Conservation (phyloP, 1,140 invertebrate genomes). For the Drosophila mauritiana region DNA sequence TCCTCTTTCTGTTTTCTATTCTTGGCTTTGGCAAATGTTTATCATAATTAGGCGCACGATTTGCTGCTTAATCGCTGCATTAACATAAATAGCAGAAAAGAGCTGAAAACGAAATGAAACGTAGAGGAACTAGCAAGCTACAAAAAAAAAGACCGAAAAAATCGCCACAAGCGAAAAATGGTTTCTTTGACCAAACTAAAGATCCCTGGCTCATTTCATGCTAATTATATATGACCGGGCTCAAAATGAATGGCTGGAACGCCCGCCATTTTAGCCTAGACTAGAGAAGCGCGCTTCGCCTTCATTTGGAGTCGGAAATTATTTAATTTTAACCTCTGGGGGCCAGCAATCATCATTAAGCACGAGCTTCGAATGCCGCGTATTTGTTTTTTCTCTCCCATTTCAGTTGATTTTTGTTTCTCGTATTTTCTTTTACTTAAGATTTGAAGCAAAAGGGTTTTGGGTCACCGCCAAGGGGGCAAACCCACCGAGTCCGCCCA, state of each 20-base stretch:
- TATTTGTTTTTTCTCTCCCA: slow-evolving; percentile 44
- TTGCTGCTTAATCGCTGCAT: slow-evolving; percentile 81
- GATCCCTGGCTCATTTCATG: slow-evolving; percentile 82
- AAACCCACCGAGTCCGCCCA: slow-evolving; percentile 53
- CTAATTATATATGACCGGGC: slow-evolving; percentile 71
- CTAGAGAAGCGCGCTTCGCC: slow-evolving; percentile 34
- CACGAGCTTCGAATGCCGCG: slow-evolving; percentile 64
- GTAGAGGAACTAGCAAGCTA: slow-evolving; percentile 14
- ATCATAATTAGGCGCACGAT: slow-evolving; percentile 78
- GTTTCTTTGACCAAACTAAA: slow-evolving; percentile 70
- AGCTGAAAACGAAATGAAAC: slow-evolving; percentile 38
- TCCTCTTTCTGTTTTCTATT: slow-evolving; percentile 43
- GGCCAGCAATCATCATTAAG: slow-evolving; percentile 82
- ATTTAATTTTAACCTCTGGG: slow-evolving; percentile 83
- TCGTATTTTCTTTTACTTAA: not conserved
- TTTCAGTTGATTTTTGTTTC: slow-evolving; percentile 1
- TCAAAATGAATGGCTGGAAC: slow-evolving; percentile 61
- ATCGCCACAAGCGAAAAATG: slow-evolving; percentile 67
- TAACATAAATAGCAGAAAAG: slow-evolving; percentile 62
- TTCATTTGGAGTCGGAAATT: slow-evolving; percentile 65
- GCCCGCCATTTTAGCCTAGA: slow-evolving; percentile 75
- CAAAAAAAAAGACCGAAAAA: slow-evolving; percentile 28
- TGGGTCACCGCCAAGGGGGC: slow-evolving; percentile 71
- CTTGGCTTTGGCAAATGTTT: slow-evolving; percentile 57
- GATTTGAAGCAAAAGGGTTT: slow-evolving; percentile 64